Percentiles rank a stretch among this genome's conserved stretches.
phyloP scores from a whole-genome alignment of 1,140 invertebrate species.

The Melitaea cinxia region DNA sequence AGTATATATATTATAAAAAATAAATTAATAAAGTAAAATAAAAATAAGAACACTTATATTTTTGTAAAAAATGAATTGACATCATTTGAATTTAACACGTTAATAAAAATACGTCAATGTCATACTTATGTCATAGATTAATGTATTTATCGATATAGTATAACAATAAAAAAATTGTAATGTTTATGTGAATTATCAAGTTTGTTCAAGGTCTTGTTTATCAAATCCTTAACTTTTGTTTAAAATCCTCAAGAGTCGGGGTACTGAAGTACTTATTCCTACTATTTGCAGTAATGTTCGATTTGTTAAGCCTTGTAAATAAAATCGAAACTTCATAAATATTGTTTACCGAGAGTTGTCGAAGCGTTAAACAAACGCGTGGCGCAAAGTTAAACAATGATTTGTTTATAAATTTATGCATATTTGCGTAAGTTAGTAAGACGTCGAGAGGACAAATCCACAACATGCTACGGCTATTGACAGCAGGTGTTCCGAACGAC shows the following conservation, averaged over 20 bases:
- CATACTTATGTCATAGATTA: no score
- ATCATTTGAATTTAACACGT: no score
- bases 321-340: constrained; percentile 9
- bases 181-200: not conserved
- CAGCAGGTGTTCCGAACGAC: no score
- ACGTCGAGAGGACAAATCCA: no score
- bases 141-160: no score
- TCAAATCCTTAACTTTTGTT: not conserved
- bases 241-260: not conserved
- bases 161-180: no score
- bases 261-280: not conserved
- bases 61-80: no score
- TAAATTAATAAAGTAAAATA: no score
- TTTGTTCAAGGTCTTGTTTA: not conserved
- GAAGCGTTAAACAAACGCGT: constrained; percentile 15
- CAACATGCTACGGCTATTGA: no score
- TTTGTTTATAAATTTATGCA: not conserved
- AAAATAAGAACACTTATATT: no score
- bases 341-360: constrained; percentile 3
- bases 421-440: not conserved
- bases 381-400: constrained; percentile 6
- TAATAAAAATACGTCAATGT: no score
- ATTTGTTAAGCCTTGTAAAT: not conserved
- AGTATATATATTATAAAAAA: no score
- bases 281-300: not conserved